Percentiles rank a stretch among this genome's conserved stretches.
Conservation (phyloP, 2,888 invertebrate species). For the Eupeodes latifasciatus region DNA sequence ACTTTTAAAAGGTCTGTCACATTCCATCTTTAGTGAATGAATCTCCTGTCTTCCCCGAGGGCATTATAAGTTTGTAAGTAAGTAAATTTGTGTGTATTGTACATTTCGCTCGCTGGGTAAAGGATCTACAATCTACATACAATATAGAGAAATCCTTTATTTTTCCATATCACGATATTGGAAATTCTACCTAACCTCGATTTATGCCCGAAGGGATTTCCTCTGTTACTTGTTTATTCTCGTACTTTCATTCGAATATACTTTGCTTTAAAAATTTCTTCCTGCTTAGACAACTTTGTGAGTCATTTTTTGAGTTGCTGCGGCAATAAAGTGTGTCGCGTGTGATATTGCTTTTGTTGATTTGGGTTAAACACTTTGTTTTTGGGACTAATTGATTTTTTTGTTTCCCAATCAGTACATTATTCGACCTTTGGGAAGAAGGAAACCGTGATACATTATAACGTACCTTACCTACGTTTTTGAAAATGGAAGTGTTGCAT, state of each 20-base stretch:
- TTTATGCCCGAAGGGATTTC: conserved; percentile 65
- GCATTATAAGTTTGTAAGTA: not conserved
- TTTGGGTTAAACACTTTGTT: conserved; percentile 72
- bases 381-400: conserved; percentile 71
- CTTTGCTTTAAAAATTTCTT: conserved; percentile 52
- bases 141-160: conserved; percentile 46
- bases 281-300: conserved; percentile 66
- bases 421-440: conserved; percentile 20
- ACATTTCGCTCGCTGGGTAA: not conserved
- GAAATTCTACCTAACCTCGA: conserved; percentile 65
- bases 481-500: conserved; percentile 48
- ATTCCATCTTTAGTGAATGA: conserved; percentile 71
- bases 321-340: conserved; percentile 61
- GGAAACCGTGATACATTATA: conserved; percentile 36
- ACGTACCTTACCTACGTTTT: not conserved
- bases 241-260: not conserved
- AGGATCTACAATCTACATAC: conserved; percentile 6
- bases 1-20: conserved; percentile 75
- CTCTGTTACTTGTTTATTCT: not conserved
- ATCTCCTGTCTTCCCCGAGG: conserved; percentile 57
- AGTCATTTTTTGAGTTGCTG: conserved; percentile 42
- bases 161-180: conserved; percentile 52
- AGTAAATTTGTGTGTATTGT: no score
- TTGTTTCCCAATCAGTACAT: not conserved
- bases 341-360: conserved; percentile 60